Evolutionary conservation across 2,113 vertebrate genomes (phyloP).

Genomic region (Nothoprocta pentlandii): DNA sequence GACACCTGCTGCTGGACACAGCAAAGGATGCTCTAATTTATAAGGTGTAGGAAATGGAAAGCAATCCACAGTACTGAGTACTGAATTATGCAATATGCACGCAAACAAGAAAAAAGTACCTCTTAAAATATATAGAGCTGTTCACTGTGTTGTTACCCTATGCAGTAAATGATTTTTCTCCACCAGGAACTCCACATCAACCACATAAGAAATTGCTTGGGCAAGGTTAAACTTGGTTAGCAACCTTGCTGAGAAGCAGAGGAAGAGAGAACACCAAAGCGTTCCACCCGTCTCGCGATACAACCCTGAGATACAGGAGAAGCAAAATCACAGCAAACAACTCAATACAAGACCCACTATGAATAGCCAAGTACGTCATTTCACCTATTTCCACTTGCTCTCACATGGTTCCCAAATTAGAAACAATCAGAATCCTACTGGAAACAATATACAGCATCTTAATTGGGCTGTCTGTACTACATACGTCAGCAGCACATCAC

Average conservation of each 20-base stretch:
- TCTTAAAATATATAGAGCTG: no score
- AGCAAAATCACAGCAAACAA: constrained; percentile 12
- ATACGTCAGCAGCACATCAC: constrained; percentile 45
- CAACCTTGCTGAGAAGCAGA: not conserved
- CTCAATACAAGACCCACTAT: not conserved
- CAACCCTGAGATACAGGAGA: not conserved
- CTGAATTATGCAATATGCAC: not conserved
- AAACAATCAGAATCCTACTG: constrained; percentile 50
- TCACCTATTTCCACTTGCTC: constrained; percentile 41
- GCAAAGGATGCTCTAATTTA: not conserved
- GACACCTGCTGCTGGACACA: not conserved
- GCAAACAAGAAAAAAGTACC: not conserved
- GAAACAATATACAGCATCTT: constrained; percentile 61
- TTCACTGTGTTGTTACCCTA: not conserved
- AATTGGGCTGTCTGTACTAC: constrained; percentile 60
- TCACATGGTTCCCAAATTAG: constrained; percentile 61
- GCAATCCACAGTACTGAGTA: not conserved
- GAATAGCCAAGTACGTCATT: not conserved
- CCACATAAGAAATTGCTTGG: not conserved
- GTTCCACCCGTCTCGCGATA: constrained; percentile 18
- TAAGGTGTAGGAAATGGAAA: not conserved
- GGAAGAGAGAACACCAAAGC: not conserved
- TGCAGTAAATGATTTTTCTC: not conserved
- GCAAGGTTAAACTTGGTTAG: not conserved
- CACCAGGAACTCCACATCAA: not conserved